Percentiles rank a stretch among this genome's conserved stretches.
These are phyloP conservation scores for Lasius fuliginosus DNA, from an alignment of 2,888 invertebrate genomes.

Conservation along the genomic window DNA sequence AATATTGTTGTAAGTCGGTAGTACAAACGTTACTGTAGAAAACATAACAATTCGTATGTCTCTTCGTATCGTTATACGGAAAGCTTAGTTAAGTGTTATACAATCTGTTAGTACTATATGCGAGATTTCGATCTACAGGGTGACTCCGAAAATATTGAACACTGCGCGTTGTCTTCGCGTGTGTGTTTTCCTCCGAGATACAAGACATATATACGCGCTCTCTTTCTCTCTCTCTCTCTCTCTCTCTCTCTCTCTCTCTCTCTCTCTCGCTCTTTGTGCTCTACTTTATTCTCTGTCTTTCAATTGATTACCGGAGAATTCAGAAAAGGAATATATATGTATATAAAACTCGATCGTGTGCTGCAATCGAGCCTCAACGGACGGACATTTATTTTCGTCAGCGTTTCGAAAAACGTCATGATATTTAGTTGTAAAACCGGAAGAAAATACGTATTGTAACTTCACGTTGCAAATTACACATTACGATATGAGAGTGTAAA, in stretches of 20 bases:
- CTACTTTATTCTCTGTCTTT: background rate
- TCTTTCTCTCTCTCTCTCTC: background rate
- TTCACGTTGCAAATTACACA: background rate
- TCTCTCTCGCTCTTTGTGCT: background rate
- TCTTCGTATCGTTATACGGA: conserved; percentile 77
- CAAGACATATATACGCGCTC: background rate
- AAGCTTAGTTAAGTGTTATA: conserved; percentile 81
- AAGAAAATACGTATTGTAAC: background rate
- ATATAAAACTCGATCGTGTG: conserved; percentile 26
- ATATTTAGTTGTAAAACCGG: background rate
- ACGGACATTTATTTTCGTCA: conserved; percentile 36
- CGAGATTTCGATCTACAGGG: conserved; percentile 76
- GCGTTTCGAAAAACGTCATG: background rate
- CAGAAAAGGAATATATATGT: conserved; percentile 49
- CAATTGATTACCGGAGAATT: conserved; percentile 54
- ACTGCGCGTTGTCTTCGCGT: conserved; percentile 66
- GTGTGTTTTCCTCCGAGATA: conserved; percentile 5
- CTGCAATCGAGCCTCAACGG: conserved; percentile 52
- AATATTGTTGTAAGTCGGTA: conserved; percentile 85
- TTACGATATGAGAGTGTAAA: background rate
- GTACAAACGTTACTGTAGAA: conserved; percentile 86
- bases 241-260: conserved; percentile 21
- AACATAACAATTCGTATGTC: conserved; percentile 84
- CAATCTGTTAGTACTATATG: conserved; percentile 74
- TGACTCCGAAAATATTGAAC: conserved; percentile 72